phyloP scores from a whole-genome alignment of 2,888 invertebrate genomes.

The Sminthurides aquaticus region DNA sequence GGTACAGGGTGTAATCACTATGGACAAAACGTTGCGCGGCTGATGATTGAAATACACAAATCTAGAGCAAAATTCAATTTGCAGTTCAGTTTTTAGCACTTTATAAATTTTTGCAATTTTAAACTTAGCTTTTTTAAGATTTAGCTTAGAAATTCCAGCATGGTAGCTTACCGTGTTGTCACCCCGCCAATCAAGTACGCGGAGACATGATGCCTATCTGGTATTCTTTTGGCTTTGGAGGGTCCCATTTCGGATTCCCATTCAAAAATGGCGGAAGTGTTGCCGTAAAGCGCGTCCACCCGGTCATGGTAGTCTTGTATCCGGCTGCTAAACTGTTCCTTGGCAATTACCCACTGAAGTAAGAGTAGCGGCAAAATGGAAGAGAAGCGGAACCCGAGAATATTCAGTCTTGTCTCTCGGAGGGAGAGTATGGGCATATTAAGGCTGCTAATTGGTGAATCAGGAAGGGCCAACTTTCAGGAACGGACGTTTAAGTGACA shows the following conservation, averaged over 20 bases:
- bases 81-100: too few relatives aligned
- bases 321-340: too few relatives aligned
- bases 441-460: neutral
- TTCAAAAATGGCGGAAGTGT: constrained; percentile 13
- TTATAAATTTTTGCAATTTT: too few relatives aligned
- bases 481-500: neutral
- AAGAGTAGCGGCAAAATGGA: too few relatives aligned
- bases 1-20: constrained; percentile 49
- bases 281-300: neutral
- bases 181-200: constrained; percentile 38
- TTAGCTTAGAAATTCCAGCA: too few relatives aligned
- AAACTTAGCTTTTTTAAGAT: too few relatives aligned
- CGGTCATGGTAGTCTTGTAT: neutral
- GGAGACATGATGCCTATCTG: constrained; percentile 39
- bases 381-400: too few relatives aligned
- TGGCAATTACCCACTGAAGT: too few relatives aligned
- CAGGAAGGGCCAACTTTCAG: neutral
- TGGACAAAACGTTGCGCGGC: constrained; percentile 45
- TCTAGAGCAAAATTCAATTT: constrained; percentile 40
- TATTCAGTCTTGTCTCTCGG: too few relatives aligned
- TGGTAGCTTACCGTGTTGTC: constrained; percentile 33
- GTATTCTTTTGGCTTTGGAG: constrained; percentile 33
- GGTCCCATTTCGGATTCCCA: constrained; percentile 15
- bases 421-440: too few relatives aligned
- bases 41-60: constrained; percentile 46